Conservation (phyloP, 92 coral and sea anemone species). For the Parazoanthus atlanticus region DNA sequence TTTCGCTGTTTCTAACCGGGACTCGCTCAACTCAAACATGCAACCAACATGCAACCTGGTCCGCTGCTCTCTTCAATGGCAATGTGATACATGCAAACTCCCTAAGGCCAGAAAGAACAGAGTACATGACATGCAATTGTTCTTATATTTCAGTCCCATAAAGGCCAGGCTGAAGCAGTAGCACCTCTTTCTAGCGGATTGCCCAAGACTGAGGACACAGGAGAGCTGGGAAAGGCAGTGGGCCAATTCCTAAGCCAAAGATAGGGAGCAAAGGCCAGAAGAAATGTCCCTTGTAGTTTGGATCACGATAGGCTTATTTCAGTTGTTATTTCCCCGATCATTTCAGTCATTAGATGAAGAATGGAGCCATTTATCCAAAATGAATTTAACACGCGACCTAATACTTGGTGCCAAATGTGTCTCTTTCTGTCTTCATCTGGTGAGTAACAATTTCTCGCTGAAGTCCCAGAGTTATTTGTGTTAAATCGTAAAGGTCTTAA, state of each 20-base stretch:
- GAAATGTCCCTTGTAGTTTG: background rate
- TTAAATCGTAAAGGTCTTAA: too few species aligned
- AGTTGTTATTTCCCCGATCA: background rate
- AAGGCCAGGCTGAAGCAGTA: background rate
- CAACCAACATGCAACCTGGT: too few species aligned
- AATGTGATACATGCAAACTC: too few species aligned
- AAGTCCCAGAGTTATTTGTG: background rate
- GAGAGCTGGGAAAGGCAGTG: background rate
- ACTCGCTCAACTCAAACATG: too few species aligned
- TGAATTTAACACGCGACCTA: background rate
- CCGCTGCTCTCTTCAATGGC: too few species aligned
- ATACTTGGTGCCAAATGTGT: background rate
- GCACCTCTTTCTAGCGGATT: background rate
- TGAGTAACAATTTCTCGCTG: background rate
- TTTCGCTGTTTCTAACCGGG: too few species aligned
- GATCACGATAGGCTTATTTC: background rate
- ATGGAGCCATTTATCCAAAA: background rate
- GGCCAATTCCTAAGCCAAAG: background rate
- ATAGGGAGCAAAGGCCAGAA: background rate
- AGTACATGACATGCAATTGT: background rate
- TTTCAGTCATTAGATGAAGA: background rate
- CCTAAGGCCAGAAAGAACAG: background rate
- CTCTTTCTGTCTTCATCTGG: background rate
- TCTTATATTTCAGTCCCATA: background rate
- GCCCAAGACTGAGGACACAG: background rate